Conservation (phyloP, 2,797 vertebrate species). For the Sardinella longiceps region DNA sequence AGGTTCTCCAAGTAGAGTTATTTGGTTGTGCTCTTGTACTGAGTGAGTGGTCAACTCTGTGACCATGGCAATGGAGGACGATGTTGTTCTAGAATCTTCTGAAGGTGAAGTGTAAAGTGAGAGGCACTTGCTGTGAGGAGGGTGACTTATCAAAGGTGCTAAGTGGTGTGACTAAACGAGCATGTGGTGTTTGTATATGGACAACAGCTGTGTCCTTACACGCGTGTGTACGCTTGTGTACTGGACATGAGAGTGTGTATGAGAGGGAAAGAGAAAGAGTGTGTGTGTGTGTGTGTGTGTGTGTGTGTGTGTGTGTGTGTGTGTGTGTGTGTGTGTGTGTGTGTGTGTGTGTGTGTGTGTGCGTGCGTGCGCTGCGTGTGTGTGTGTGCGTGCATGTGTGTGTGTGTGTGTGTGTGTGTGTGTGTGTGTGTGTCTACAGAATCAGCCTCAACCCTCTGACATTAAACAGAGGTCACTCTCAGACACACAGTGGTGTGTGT, state of each 20-base stretch:
- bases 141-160: background rate
- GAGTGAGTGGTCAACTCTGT: background rate
- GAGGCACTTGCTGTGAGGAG: slow-evolving; percentile 5
- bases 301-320: too few relatives aligned
- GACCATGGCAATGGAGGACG: background rate
- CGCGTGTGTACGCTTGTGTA: background rate
- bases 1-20: background rate
- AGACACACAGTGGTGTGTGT: background rate
- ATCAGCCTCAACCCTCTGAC: background rate
- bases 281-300: too few relatives aligned
- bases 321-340: too few relatives aligned
- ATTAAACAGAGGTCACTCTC: background rate
- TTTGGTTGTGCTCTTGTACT: background rate
- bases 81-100: background rate
- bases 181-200: background rate
- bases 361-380: background rate
- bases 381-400: background rate
- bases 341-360: background rate
- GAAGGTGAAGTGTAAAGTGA: slow-evolving; percentile 14
- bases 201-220: slow-evolving; percentile 2
- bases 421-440: background rate
- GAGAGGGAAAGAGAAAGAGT: background rate
- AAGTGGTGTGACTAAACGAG: background rate
- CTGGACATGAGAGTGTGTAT: background rate
- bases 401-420: background rate